Evolutionary conservation across 2,113 vertebrate species (phyloP).

Genomic region (Psilopsiagon aymara): DNA sequence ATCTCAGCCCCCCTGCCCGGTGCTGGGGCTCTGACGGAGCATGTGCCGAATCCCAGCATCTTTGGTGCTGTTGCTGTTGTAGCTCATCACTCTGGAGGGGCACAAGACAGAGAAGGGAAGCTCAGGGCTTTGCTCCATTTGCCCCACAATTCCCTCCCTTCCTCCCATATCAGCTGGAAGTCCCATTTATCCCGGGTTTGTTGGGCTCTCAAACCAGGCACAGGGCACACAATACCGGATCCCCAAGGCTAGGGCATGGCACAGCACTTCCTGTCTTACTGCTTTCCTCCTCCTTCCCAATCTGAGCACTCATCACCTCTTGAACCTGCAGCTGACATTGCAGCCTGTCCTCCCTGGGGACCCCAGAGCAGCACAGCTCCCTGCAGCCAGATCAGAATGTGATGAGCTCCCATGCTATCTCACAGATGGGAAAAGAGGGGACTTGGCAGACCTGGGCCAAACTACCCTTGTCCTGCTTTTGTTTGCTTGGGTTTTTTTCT

Average conservation of each 20-base stretch:
- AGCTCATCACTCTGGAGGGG: constrained; percentile 87
- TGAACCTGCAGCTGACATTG: not conserved
- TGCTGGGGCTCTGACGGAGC: constrained; percentile 71
- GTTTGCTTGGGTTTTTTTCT: not conserved
- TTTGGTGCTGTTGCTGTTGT: constrained; percentile 60
- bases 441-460: not conserved
- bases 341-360: not conserved
- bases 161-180: accelerated
- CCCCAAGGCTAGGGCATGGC: too few relatives aligned
- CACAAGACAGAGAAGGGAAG: not conserved
- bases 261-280: not conserved
- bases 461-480: accelerated
- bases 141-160: accelerated
- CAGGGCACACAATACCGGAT: accelerated
- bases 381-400: accelerated
- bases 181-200: accelerated
- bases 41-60: constrained; percentile 88
- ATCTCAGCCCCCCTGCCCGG: constrained; percentile 67
- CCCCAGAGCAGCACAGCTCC: not conserved
- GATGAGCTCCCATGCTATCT: accelerated
- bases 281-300: not conserved
- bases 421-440: not conserved
- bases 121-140: not conserved
- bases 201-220: not conserved
- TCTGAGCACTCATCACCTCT: not conserved